Base-by-base conservation (phyloP, 2,797 vertebrate genomes). In the Apodemus agrarius region DNA sequence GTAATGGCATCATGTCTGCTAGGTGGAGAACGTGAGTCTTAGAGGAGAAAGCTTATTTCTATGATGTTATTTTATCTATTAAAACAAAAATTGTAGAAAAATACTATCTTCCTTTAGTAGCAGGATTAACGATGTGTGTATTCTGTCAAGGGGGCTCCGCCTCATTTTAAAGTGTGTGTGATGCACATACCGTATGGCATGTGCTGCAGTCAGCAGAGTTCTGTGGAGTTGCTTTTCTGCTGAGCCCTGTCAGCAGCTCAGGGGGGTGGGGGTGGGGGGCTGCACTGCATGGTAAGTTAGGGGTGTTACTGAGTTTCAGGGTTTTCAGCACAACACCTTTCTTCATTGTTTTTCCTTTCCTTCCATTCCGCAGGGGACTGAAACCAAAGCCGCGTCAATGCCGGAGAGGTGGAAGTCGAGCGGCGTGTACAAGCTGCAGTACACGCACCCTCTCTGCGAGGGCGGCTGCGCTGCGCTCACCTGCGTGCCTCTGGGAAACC, bases 341-440 rank as follows among this genome's bases (percentile, higher is more conserved):
- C 76, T 79, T 95, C 78, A 43, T 54, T 37, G 16, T 85, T 61
- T 72, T 61, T 91, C 34, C 46, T 96, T 34, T 91, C 2, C 31
- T 3, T 93, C 97, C 59, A 4, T 74, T 69, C 49, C 37, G 78
- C 93, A 99, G 99, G 99, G 98, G 59, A 95, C 98, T 0, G 99
- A 98, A 97, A 97, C 97, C 95, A 99, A 98, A 96, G 65, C 98
- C 1, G 95, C 97, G 3, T 98, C 98, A 90, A 99, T 99, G 99
- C 99, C 99, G 0, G 97, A 98, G 54, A 99, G 98, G 0, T 99
- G 99, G 99, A 98, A 98, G 90, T 98, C 98, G 0, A 97, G 93
- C 0, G 99, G 99, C 0, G 97, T 99, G 92, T 99, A 99, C 96
- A 99, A 97, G 88, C 98, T 99, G n/a, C 98, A 98, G 88, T 99